Conservation (phyloP, 1,140 invertebrate species). For the Liolophura sinensis region DNA sequence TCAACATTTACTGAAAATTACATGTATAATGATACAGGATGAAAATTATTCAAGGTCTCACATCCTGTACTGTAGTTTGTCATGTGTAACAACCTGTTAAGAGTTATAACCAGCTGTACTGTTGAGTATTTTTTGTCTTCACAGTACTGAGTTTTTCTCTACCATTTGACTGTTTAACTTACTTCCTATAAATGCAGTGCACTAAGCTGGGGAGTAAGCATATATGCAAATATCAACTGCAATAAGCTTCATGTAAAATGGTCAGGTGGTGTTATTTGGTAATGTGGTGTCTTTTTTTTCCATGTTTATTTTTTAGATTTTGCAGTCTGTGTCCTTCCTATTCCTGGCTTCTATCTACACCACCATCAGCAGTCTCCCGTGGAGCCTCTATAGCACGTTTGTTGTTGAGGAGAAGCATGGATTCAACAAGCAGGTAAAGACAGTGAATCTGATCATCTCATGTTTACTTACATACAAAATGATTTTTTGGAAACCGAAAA, state of each 20-base stretch:
- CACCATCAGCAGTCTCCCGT: slow-evolving; percentile 78
- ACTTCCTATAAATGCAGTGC: no score
- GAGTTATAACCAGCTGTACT: no score
- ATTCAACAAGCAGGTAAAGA: slow-evolving; percentile 88
- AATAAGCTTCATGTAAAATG: not conserved
- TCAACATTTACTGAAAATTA: no score
- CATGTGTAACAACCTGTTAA: no score
- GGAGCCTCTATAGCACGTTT: slow-evolving; percentile 89
- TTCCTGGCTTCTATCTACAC: slow-evolving; percentile 72
- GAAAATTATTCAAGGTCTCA: no score
- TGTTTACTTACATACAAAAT: not conserved
- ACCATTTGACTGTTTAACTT: no score
- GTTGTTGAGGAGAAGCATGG: slow-evolving; percentile 96
- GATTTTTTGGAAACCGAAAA: not conserved
- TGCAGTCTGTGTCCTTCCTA: slow-evolving; percentile 73
- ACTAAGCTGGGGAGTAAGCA: no score
- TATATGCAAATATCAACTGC: no score
- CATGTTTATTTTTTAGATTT: slow-evolving; percentile 35
- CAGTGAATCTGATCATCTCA: not conserved
- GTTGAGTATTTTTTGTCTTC: no score
- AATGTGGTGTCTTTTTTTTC: not conserved
- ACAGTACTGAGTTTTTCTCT: no score
- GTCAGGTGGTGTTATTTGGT: slow-evolving; percentile 2
- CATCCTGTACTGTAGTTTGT: no score
- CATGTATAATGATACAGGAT: no score